These are phyloP conservation scores for Zosterops lateralis DNA, from an alignment of 2,113 vertebrate genomes.

Conservation along the genomic window DNA sequence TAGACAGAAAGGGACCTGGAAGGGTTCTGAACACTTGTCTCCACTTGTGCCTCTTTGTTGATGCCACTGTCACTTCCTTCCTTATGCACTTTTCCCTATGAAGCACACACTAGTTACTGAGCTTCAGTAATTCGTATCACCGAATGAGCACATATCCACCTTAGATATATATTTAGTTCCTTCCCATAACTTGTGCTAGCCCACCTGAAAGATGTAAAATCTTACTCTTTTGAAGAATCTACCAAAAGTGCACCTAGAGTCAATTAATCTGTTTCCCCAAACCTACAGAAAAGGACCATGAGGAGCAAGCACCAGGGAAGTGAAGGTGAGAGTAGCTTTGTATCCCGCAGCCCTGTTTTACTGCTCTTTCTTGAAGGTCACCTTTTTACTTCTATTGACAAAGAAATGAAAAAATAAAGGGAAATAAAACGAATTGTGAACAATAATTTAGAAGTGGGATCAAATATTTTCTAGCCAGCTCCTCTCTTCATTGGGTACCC, in stretches of 20 bases:
- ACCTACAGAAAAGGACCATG: neutral
- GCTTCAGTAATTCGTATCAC: neutral
- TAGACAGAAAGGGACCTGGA: neutral
- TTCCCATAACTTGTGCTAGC: neutral
- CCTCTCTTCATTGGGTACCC: neutral
- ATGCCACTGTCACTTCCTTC: neutral
- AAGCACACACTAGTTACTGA: neutral
- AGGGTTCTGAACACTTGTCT: neutral
- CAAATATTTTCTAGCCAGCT: neutral
- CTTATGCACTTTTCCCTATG: neutral
- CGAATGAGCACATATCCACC: rapidly evolving
- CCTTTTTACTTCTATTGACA: neutral
- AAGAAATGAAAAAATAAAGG: neutral
- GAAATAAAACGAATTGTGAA: neutral
- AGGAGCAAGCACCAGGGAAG: neutral
- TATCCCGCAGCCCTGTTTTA: neutral
- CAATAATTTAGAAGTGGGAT: neutral
- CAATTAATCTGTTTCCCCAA: neutral
- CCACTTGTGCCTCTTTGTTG: neutral
- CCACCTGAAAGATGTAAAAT: neutral
- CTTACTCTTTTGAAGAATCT: neutral
- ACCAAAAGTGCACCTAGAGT: neutral
- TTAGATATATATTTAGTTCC: neutral
- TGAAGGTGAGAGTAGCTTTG: neutral
- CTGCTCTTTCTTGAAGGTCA: neutral